Evolutionary conservation across 2,113 vertebrate species (phyloP), one percentile per base, ranked within the genome.

Genomic region (Hippocampus zosterae): DNA sequence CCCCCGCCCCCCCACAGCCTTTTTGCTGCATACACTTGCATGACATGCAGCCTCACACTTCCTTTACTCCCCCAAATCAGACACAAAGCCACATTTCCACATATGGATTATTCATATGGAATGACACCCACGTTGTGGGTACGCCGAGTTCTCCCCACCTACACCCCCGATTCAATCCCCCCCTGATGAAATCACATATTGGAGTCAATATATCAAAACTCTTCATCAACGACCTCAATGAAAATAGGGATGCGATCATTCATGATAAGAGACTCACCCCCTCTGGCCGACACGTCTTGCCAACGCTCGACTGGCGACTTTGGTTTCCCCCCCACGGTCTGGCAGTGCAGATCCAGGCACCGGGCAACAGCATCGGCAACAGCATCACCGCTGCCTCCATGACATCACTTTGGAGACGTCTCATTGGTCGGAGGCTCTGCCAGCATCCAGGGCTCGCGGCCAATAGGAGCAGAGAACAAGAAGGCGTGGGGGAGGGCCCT

Each of bases 391-490:
- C 88, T 83, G 84, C 84, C 77, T 72, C 71, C 86, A 93, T 93
- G 92, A 93, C 92, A 93, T 93, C 92, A 93, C 81, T 86, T 77
- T 64, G 74, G 70, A 88, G 80, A 33, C 0, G 56, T 81, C 73
- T 74, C 8, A 93, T 93, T 93, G 92, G 92, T 71, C 62, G 9
- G 72, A 74, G 71, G 68, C 76, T 65, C 81, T 84, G 88, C 84
- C 88, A 88, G 85, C 85, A 89, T 84, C 77, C 67, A 72, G 67
- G 74, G 56, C 67, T 72, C n/a, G 41, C 52, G 57, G 73, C 88
- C 88, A 89, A 88, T 87, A n/a, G 57, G 71, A 80, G 78, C 13
- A 8, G 37, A 68, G 72, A 50, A 75, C 41, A 68, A 75, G 69
- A 73, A 75, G 37, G 67, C 50, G 41, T 68, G 46, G 72, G 77